Evolutionary conservation across 2,888 invertebrate species (phyloP).

Genomic region (Emmelina monodactyla): DNA sequence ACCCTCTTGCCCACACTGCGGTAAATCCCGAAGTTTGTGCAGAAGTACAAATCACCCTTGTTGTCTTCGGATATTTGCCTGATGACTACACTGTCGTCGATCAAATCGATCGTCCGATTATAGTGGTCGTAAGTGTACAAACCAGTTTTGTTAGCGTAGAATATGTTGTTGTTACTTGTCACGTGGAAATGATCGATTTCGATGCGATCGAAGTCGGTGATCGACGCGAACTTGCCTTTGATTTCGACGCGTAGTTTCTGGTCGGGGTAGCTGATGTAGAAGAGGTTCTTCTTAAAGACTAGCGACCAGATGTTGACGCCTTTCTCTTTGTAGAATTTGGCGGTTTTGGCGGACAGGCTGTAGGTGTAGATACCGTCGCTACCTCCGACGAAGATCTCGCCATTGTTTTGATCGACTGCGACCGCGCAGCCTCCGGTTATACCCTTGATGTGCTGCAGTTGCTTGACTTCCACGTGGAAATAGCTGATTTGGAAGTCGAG

Average conservation of each 20-base stretch:
- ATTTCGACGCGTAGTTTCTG: constrained; percentile 34
- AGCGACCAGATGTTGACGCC: constrained; percentile 38
- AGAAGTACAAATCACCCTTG: constrained; percentile 30
- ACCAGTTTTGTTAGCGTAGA: constrained; percentile 36
- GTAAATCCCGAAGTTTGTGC: constrained; percentile 34
- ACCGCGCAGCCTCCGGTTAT: constrained; percentile 37
- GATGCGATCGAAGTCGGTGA: constrained; percentile 33
- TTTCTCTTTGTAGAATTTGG: constrained; percentile 34
- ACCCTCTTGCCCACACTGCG: constrained; percentile 12
- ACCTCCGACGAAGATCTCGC: constrained; percentile 39
- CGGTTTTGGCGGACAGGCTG: constrained; percentile 32
- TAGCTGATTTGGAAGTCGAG: constrained; percentile 35
- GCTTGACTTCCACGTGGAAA: constrained; percentile 27
- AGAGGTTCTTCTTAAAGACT: constrained; percentile 31
- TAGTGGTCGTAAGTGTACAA: constrained; percentile 29
- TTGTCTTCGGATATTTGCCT: constrained; percentile 41
- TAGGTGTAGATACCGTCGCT: constrained; percentile 43
- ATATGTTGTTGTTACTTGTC: constrained; percentile 23
- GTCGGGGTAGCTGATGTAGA: constrained; percentile 42
- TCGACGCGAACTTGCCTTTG: constrained; percentile 30
- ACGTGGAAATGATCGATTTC: constrained; percentile 39
- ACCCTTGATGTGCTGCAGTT: constrained; percentile 29
- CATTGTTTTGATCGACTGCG: constrained; percentile 32
- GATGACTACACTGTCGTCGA: constrained; percentile 29
- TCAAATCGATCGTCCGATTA: constrained; percentile 14